Base-by-base conservation (phyloP, 2,888 invertebrate genomes). In the Sarcophaga subvicina region DNA sequence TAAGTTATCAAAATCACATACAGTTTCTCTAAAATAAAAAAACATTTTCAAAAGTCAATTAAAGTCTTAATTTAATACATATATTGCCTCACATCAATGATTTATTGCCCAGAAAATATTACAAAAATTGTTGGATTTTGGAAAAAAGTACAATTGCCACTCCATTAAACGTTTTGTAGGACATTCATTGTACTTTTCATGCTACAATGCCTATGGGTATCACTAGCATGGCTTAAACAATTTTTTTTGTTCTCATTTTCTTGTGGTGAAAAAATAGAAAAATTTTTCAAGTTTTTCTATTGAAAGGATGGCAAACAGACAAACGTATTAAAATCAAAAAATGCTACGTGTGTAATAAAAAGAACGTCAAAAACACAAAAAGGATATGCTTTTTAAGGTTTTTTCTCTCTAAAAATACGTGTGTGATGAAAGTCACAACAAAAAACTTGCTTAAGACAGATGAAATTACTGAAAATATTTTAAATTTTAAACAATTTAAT, bases 331-430 rank as follows among this genome's bases (percentile, higher is more conserved):
- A 54, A 54, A 54, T 54, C 12, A 54, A 14, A 3, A 12, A 3
- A n/a, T 8, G 54, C n/a, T 71, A 71, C 70, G 70, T 71, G 70
- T 54, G 59, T 27, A 27, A n/a, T 71, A 22, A 71, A 71, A 54
- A 59, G 22, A 8, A 17, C 59, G 70, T 71, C 70, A 54, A 54
- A 59, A 71, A 71, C 70, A 71, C 17, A 27, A 59, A 71, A 71
- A 59, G 22, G 25, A 25, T 59, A 59, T n/a, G n/a, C 2, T n/a
- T 37, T 66, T 45, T n/a, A 12, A 17, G 45, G 4, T 14, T 64
- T 4, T 66, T 45, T n/a, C n/a, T 47, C 54, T n/a, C 6, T 1
- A 47, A 69, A 69, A 69, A 22, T 10, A 22, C 6, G n/a, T n/a
- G 3, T 11, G 12, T 3, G 20, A 1, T 14, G 6, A 12, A 37